phyloP scores from a whole-genome alignment of 2,797 vertebrate genomes.

The Paedocypris micromegethes region DNA sequence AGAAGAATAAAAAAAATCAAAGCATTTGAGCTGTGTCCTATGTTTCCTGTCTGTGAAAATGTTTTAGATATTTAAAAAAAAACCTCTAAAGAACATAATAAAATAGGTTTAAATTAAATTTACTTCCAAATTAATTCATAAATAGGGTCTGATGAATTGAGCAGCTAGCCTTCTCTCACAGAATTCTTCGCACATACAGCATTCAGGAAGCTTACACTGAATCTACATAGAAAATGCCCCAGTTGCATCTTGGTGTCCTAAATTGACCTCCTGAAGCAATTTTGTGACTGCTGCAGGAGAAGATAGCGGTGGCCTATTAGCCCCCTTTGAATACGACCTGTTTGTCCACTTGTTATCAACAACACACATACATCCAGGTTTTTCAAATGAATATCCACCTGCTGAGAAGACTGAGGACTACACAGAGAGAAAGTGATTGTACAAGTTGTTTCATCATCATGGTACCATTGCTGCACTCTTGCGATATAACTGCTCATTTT shows the following conservation, averaged over 20 bases:
- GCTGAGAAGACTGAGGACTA: neutral
- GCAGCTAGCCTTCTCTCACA: neutral
- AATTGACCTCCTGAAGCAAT: neutral
- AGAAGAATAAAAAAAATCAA: too few relatives aligned
- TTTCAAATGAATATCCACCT: constrained; percentile 8
- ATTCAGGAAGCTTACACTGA: neutral
- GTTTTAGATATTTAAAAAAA: too few relatives aligned
- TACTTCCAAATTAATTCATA: too few relatives aligned
- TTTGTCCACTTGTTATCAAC: constrained; percentile 24
- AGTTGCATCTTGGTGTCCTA: neutral
- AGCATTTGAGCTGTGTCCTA: too few relatives aligned
- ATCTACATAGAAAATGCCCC: constrained; percentile 3
- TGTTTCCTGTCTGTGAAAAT: too few relatives aligned
- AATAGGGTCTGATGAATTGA: neutral
- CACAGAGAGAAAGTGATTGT: too few relatives aligned
- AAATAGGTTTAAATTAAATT: too few relatives aligned
- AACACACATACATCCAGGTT: constrained; percentile 15
- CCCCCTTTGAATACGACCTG: neutral
- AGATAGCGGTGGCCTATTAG: constrained; percentile 26
- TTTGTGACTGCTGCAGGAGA: neutral
- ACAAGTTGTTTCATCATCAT: too few relatives aligned
- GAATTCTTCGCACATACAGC: neutral
- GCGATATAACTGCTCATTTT: too few relatives aligned
- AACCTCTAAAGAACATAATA: too few relatives aligned
- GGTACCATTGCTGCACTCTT: too few relatives aligned